Base-by-base conservation (phyloP, 2,888 invertebrate species). In the Mechanitis mazaeus region DNA sequence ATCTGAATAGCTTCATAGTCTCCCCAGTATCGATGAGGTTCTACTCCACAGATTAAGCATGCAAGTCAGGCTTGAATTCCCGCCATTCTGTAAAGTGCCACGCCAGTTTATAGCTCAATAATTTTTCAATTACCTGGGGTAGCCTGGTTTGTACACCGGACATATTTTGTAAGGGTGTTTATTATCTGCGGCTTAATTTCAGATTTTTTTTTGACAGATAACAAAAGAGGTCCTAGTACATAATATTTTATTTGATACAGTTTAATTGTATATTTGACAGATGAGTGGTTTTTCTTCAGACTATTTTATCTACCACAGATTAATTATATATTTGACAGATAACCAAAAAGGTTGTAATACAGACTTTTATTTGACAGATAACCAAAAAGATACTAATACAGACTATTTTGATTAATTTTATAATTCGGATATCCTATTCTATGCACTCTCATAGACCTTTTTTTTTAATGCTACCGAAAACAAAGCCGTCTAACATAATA, bases 401-500 rank as follows among this genome's bases (percentile, higher is more conserved):
- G 2, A 20, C 4, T 47, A 20, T 47, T 20, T 20, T 20, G 20
- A 20, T 20, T 47, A n/a, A 47, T 47, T 20, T 47, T 6, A 47
- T 20, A 47, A 47, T 47, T 47, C 20, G 47, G 47, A 47, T 28
- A 47, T 47, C 20, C 47, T n/a, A 47, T 47, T 20, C 5, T 47
- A 20, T 5, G 47, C 46, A 1, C 20, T 20, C 20, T 47, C 5
- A 20, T 47, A 20, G 20, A 47, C 2, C n/a, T 47, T 47, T 50
- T 31, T 50, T 31, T 31, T 31, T 81, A 79, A 81, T 70, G 90
- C 89, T 87, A 83, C 89, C 84, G 90, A 85, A 81, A 80, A 74
- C 69, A 80, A 79, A 81, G 81, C 76, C 81, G 85, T 77, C 75
- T 75, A 83, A 84, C 85, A 83, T 78, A 83, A 85, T 85, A 84